Conservation (phyloP, 2,888 invertebrate species). For the Drosophila tripunctata region DNA sequence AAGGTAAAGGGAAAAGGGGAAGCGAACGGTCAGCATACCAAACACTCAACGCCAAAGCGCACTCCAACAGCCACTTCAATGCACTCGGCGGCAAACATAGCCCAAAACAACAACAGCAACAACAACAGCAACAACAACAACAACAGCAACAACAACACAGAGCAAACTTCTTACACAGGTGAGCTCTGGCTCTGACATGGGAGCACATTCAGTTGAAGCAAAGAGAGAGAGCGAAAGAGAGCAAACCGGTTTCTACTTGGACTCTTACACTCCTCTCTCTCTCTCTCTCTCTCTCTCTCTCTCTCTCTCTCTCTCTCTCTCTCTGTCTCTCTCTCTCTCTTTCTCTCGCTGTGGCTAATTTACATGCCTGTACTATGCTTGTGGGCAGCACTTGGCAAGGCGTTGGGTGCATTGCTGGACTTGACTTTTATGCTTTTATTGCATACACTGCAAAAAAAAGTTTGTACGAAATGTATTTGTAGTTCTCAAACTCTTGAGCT, state of each 20-base stretch:
- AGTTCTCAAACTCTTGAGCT: no score
- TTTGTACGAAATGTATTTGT: no score
- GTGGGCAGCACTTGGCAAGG: constrained; percentile 61
- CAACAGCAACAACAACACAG: constrained; percentile 34
- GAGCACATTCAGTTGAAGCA: constrained; percentile 21
- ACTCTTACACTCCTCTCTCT: neutral
- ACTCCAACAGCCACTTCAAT: constrained; percentile 67
- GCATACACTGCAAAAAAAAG: constrained; percentile 14
- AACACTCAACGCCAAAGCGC: constrained; percentile 79
- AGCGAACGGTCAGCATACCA: constrained; percentile 62
- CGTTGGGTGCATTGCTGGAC: constrained; percentile 73
- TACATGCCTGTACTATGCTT: constrained; percentile 60
- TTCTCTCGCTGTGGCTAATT: constrained; percentile 51
- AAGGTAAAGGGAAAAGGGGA: neutral
- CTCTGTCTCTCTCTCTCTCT: neutral
- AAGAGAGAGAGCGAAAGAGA: neutral
- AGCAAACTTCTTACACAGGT: constrained; percentile 65
- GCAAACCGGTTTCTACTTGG: constrained; percentile 67
- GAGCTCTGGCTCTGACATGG: constrained; percentile 48
- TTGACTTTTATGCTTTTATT: constrained; percentile 69
- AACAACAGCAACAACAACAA: constrained; percentile 48
- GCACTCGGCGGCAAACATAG: constrained; percentile 63
- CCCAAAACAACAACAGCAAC: constrained; percentile 30
- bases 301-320: neutral
- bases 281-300: constrained; percentile 6